These are phyloP conservation scores for Datnioides undecimradiatus DNA, from an alignment of 2,113 vertebrate species.

Conservation along the genomic window DNA sequence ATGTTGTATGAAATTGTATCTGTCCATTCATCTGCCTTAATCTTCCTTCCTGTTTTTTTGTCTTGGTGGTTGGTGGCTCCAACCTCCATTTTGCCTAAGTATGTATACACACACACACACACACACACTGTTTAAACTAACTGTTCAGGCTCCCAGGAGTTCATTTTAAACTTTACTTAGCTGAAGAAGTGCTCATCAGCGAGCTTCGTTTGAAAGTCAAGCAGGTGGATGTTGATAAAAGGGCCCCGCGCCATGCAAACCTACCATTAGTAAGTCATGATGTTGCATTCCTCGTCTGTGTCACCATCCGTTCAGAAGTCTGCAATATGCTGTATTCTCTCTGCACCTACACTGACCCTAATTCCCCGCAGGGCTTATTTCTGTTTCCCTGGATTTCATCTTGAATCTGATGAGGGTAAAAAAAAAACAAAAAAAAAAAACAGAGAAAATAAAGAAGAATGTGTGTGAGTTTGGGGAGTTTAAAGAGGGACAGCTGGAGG, in stretches of 20 bases:
- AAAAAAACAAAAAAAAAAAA: neutral
- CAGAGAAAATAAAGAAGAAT: neutral
- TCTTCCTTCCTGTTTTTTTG: neutral
- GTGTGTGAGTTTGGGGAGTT: neutral
- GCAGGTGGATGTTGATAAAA: neutral
- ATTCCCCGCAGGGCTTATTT: conserved; percentile 6
- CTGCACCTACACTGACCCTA: neutral
- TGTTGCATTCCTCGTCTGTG: neutral
- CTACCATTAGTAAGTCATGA: neutral
- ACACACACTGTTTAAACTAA: neutral
- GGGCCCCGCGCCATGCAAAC: neutral
- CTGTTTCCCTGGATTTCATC: neutral
- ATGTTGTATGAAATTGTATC: too few species aligned
- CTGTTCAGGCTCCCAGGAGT: neutral
- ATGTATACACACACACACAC: neutral
- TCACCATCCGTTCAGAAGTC: neutral
- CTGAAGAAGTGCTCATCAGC: too few species aligned
- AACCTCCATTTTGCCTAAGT: neutral
- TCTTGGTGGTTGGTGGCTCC: neutral
- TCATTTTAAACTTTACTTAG: neutral
- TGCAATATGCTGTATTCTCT: neutral
- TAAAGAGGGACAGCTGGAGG: neutral
- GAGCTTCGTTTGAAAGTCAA: neutral
- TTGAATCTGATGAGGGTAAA: neutral
- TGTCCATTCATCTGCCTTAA: neutral